Base-by-base conservation (phyloP, 2,113 vertebrate species). In the Poeciliopsis occidentalis region DNA sequence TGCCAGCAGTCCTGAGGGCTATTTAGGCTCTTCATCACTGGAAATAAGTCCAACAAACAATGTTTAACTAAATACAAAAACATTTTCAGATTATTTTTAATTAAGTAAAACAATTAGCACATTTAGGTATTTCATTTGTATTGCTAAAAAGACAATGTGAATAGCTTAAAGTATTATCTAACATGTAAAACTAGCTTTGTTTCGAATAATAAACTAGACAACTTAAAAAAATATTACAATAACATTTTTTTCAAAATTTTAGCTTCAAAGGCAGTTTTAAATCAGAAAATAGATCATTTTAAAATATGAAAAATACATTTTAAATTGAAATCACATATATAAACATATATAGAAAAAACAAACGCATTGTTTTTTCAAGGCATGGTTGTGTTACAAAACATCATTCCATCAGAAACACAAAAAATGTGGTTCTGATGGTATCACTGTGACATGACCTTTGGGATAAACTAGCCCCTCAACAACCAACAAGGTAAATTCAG, bases 1-100 rank as follows among this genome's bases (percentile, higher is more conserved):
- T 97, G 96, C 97, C 97, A 98, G 90, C 91, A 95, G 82, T 97
- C 95, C 70, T 94, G 95, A 71, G 94, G 94, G 87, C 93, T 95
- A 89, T 94, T 97, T 92, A 99, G 91, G 91, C 94, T 96, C 89
- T 94, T 97, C 95, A 99, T 97, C 89, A 98, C 98, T 99, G 61
- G 19, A 79, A 29, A 79, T 0, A 19, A 1, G 75, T 10, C 7
- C 51, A 60, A 64, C 70, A 72, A 3, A 64, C 1, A 63, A 24
- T 30, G 30, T 13, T n/a, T n/a, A n/a, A 31, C 29, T 57, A 6
- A 26, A 34, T 47, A 29, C 19, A 60, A 64, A 70, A 69, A 10
- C 1, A 12, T 68, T 68, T 68, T 17, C 19, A 24, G 30, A 12
- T 37, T 57, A 10, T 57, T 17, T 47, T 47, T 47, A 47, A 47